Conservation (phyloP, 2,888 invertebrate genomes). For the Sthenelais limicola region DNA sequence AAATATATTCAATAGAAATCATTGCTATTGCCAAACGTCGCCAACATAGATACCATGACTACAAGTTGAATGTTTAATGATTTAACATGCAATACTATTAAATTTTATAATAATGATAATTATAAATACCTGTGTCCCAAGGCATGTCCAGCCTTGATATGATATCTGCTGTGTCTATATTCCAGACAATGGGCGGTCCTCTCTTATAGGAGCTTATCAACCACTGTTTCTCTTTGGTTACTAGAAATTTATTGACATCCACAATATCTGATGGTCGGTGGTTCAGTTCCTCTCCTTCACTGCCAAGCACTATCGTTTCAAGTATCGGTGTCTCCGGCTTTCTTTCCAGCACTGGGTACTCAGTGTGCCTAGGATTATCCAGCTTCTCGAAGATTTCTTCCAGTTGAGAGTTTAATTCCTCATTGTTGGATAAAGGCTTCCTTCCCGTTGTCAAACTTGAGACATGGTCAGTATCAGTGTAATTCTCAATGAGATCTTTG, state of each 20-base stretch:
- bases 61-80: no score
- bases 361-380: no score
- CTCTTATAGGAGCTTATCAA: not conserved
- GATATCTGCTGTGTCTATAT: constrained; percentile 4
- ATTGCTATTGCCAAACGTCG: no score
- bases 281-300: not conserved
- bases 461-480: no score
- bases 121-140: constrained; percentile 26
- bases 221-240: not conserved
- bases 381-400: constrained; percentile 18
- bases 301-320: not conserved
- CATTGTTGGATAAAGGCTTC: no score
- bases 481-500: no score
- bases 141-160: constrained; percentile 6
- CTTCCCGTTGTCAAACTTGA: no score
- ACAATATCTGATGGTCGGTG: not conserved
- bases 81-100: no score
- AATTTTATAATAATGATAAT: no score
- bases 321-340: not conserved
- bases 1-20: no score
- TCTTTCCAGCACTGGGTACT: not conserved
- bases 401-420: no score
- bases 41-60: no score
- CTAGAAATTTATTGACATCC: not conserved
- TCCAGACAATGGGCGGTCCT: constrained; percentile 14